phyloP scores from a whole-genome alignment of 2,888 invertebrate genomes.

The Ecliptopera silaceata region DNA sequence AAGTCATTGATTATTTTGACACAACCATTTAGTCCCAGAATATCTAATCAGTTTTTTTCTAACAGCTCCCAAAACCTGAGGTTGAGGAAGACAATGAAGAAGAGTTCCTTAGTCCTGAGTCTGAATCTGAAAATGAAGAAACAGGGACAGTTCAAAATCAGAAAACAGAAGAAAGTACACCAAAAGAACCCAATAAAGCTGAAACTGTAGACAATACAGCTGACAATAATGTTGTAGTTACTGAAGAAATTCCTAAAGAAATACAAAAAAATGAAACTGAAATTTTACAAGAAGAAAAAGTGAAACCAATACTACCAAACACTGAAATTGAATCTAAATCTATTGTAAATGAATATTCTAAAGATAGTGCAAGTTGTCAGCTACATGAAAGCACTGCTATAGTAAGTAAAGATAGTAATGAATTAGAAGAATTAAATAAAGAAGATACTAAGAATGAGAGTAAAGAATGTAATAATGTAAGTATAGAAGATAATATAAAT shows the following conservation, averaged over 20 bases:
- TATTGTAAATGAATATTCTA: slow-evolving; percentile 15
- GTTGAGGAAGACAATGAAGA: slow-evolving; percentile 76
- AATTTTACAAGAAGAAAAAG: slow-evolving; percentile 17
- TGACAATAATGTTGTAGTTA: slow-evolving; percentile 19
- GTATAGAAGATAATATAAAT: slow-evolving; percentile 46
- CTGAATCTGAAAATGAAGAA: slow-evolving; percentile 70
- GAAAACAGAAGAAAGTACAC: slow-evolving; percentile 25
- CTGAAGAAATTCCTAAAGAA: slow-evolving; percentile 4
- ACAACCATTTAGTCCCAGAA: no score
- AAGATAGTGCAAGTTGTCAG: slow-evolving; percentile 18
- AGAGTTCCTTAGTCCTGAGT: slow-evolving; percentile 77
- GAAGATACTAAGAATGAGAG: slow-evolving; percentile 50
- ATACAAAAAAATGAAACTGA: slow-evolving; percentile 15
- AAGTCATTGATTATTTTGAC: no score
- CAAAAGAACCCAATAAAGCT: slow-evolving; percentile 19
- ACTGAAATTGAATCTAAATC: slow-evolving; percentile 13
- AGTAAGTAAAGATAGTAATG: slow-evolving; percentile 28
- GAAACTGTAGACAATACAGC: slow-evolving; percentile 20
- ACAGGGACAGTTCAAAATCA: slow-evolving; percentile 47
- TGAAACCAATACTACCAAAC: slow-evolving; percentile 9
- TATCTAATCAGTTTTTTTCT: no score
- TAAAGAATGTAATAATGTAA: slow-evolving; percentile 34
- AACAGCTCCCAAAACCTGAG: slow-evolving; percentile 51
- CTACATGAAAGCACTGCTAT: slow-evolving; percentile 22
- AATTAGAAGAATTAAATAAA: slow-evolving; percentile 35